These are phyloP conservation scores for Hoplodrina ambigua DNA, from an alignment of 2,888 invertebrate species.

Conservation along the genomic window DNA sequence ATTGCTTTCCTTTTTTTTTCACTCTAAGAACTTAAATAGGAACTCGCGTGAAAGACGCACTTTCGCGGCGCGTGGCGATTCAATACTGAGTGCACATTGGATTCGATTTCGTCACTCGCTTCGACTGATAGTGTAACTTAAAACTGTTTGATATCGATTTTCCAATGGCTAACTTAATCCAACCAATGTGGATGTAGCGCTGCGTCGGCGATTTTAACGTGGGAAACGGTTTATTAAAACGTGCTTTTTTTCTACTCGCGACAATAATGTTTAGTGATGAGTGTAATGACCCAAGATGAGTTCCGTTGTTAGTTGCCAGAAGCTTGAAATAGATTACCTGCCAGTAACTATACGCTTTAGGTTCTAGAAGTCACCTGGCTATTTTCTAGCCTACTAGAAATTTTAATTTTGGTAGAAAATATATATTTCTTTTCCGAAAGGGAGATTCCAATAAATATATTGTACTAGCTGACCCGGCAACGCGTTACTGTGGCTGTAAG, in stretches of 20 bases:
- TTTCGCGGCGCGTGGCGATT: constrained; percentile 70
- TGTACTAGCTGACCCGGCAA: too few relatives aligned
- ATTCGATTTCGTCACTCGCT: constrained; percentile 75
- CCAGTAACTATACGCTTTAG: constrained; percentile 16
- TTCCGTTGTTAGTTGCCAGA: constrained; percentile 3
- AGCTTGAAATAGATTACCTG: constrained; percentile 20
- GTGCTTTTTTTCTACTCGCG: constrained; percentile 23
- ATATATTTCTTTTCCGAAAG: too few relatives aligned
- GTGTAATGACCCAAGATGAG: background rate
- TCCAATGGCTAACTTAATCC: constrained; percentile 48
- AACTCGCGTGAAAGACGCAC: constrained; percentile 67
- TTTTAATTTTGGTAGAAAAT: too few relatives aligned
- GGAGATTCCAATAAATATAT: too few relatives aligned
- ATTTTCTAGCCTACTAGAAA: background rate
- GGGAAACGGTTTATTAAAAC: constrained; percentile 31
- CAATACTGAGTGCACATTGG: constrained; percentile 67
- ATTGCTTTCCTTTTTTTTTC: constrained; percentile 13
- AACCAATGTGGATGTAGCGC: constrained; percentile 8
- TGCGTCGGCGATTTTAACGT: constrained; percentile 39
- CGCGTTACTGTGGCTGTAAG: too few relatives aligned
- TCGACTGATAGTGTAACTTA: constrained; percentile 72
- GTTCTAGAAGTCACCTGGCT: constrained; percentile 6
- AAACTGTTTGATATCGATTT: constrained; percentile 67
- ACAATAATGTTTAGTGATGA: constrained; percentile 16
- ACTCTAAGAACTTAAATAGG: constrained; percentile 33